Evolutionary conservation across 2,888 invertebrate species (phyloP).

Genomic region (Erannis defoliaria): DNA sequence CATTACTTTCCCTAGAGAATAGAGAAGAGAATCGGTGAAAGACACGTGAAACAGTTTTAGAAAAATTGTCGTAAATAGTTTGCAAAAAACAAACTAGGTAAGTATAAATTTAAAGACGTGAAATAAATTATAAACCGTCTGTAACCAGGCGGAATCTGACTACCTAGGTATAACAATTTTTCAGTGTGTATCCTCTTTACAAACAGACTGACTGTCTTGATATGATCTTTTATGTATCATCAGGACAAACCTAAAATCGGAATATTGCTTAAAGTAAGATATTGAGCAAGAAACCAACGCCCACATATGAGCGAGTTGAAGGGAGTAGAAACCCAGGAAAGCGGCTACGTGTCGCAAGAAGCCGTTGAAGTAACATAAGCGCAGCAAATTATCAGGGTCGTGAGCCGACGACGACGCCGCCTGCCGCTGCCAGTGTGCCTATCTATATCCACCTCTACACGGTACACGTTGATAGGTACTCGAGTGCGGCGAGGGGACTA

Average conservation of each 20-base stretch:
- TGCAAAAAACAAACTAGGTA: too few relatives aligned
- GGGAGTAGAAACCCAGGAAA: slow-evolving; percentile 75
- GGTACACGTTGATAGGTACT: slow-evolving; percentile 52
- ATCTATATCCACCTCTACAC: slow-evolving; percentile 57
- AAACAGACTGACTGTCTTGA: too few relatives aligned
- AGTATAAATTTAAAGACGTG: too few relatives aligned
- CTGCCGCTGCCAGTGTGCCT: slow-evolving; percentile 67
- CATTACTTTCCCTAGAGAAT: too few relatives aligned
- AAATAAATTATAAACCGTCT: too few relatives aligned
- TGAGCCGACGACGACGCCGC: slow-evolving; percentile 72
- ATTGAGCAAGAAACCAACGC: slow-evolving; percentile 32
- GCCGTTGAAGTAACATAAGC: slow-evolving; percentile 85
- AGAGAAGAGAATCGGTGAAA: too few relatives aligned
- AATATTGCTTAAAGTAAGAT: slow-evolving; percentile 20
- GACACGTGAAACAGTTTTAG: too few relatives aligned
- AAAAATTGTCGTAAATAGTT: too few relatives aligned
- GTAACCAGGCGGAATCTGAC: too few relatives aligned
- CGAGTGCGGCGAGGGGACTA: slow-evolving; percentile 64
- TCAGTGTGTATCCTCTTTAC: too few relatives aligned
- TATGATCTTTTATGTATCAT: too few relatives aligned
- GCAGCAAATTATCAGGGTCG: slow-evolving; percentile 85
- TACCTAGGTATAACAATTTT: too few relatives aligned
- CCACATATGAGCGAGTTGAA: slow-evolving; percentile 52
- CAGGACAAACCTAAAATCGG: background rate
- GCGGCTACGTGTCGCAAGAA: slow-evolving; percentile 80